These are phyloP conservation scores for Agriopis marginaria DNA, from an alignment of 2,888 invertebrate genomes.

Conservation along the genomic window DNA sequence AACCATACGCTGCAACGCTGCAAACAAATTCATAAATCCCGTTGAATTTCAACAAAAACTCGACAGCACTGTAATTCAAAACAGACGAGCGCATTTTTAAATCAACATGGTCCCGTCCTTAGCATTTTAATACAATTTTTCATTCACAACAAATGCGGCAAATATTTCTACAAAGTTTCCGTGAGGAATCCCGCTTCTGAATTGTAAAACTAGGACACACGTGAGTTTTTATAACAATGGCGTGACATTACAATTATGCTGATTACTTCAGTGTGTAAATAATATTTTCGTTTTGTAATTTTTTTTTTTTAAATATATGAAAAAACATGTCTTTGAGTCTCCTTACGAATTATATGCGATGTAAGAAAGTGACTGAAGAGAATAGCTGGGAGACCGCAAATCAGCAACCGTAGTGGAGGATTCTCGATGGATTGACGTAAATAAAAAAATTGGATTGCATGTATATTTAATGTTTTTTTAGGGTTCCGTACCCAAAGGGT, in stretches of 20 bases:
- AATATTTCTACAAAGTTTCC: conserved; percentile 11
- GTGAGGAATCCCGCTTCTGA: background rate
- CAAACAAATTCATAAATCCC: background rate
- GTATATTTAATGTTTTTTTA: too few relatives aligned
- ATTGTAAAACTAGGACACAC: background rate
- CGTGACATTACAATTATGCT: background rate
- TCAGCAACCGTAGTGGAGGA: too few relatives aligned
- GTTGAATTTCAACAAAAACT: conserved; percentile 3
- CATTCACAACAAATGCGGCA: conserved; percentile 21
- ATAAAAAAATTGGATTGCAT: too few relatives aligned
- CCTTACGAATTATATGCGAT: too few relatives aligned
- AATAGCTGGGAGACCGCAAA: too few relatives aligned
- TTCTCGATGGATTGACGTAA: too few relatives aligned
- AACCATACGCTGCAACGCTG: background rate
- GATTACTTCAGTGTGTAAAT: too few relatives aligned
- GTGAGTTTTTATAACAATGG: conserved; percentile 1
- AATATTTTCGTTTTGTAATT: too few relatives aligned
- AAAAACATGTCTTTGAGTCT: too few relatives aligned
- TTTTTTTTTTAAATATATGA: too few relatives aligned
- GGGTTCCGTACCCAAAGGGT: too few relatives aligned
- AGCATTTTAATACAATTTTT: conserved; percentile 22
- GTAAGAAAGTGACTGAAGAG: too few relatives aligned
- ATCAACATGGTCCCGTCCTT: conserved; percentile 17
- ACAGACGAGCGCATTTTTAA: conserved; percentile 21
- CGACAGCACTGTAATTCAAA: conserved; percentile 10